Evolutionary conservation across 1,140 invertebrate genomes (phyloP), one percentile per base, ranked within the genome.

Genomic region (Drosophila auraria): DNA sequence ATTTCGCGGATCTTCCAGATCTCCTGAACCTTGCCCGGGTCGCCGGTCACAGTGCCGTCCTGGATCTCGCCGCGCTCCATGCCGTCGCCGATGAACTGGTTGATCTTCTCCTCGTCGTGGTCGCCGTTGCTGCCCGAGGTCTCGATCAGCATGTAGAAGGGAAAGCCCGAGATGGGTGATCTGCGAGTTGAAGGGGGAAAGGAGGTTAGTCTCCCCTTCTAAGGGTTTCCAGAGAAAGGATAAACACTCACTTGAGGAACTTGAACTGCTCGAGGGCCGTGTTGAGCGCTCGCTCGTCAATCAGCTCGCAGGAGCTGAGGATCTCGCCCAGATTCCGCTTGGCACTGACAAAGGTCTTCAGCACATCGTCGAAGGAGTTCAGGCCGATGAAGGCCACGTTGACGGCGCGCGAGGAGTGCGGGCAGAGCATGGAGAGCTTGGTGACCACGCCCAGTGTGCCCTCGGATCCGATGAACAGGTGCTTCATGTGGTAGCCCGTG

Each of bases 381-480:
- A 93, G 71, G 0, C 84, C 98, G 89, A 99, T 93, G 92, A 98
- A 97, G 33, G 98, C 97, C 5, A 99, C 94, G 87, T 96, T 97
- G 2, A 97, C 94, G 20, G 97, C 94, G 80, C 95, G 95, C 0
- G 98, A 97, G 92, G 96, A 94, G 2, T 96, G 94, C 8, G 98
- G 97, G 94, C 98, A 99, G 61, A 98, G 95, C 70, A 99, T 96
- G 0, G 97, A 95, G 23, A 98, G 96, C 94, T 98, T 98, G 0
- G 99, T 99, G 3, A 99, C 95, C 15, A 99, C 93, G 9, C 99
- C 99, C 44, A 99, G 93, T 0, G 98, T 99, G 53, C 99, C 99
- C 94, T 99, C 99, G 0, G 98, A 98, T 12, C 99, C 99, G 83
- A 99, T 98, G 91, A 99, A 99, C 53, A 99, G 93, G 92, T 99